These are phyloP conservation scores for Acanthurus lineatus DNA, from an alignment of 2,797 vertebrate genomes.

Conservation along the genomic window DNA sequence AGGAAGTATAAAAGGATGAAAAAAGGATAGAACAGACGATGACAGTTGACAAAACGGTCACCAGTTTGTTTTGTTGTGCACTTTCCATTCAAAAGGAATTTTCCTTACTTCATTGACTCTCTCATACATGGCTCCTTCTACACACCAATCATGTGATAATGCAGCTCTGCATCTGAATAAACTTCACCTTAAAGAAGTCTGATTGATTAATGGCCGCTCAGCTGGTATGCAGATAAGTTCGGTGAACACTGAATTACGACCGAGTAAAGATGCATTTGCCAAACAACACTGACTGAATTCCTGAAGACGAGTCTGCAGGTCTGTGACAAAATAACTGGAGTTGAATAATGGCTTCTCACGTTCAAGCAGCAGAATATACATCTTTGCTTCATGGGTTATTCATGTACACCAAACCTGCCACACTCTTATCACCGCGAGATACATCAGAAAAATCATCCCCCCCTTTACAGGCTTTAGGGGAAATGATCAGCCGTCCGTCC, in stretches of 20 bases:
- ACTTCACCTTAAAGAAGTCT: slow-evolving; percentile 29
- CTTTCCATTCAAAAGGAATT: background rate
- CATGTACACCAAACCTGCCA: slow-evolving; percentile 74
- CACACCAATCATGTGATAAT: slow-evolving; percentile 29
- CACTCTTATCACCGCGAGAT: slow-evolving; percentile 78
- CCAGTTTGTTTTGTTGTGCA: background rate
- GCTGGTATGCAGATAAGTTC: slow-evolving; percentile 52
- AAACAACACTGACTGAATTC: slow-evolving; percentile 50
- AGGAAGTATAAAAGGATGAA: background rate
- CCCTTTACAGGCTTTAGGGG: slow-evolving; percentile 49
- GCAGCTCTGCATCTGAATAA: slow-evolving; percentile 36
- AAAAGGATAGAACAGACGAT: background rate
- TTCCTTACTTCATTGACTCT: background rate
- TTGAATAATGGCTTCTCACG: slow-evolving; percentile 80
- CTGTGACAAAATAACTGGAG: slow-evolving; percentile 68
- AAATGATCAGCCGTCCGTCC: slow-evolving; percentile 63
- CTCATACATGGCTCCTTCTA: slow-evolving; percentile 1
- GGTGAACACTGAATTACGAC: slow-evolving; percentile 61
- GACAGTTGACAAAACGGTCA: background rate
- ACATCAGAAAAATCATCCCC: slow-evolving; percentile 66
- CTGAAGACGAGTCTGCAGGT: slow-evolving; percentile 44
- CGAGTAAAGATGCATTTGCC: slow-evolving; percentile 56
- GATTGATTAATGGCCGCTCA: slow-evolving; percentile 68
- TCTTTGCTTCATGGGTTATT: slow-evolving; percentile 81
- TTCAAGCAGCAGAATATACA: slow-evolving; percentile 72